Conservation (phyloP, 2,797 vertebrate species). For the Dermochelys coriacea region DNA sequence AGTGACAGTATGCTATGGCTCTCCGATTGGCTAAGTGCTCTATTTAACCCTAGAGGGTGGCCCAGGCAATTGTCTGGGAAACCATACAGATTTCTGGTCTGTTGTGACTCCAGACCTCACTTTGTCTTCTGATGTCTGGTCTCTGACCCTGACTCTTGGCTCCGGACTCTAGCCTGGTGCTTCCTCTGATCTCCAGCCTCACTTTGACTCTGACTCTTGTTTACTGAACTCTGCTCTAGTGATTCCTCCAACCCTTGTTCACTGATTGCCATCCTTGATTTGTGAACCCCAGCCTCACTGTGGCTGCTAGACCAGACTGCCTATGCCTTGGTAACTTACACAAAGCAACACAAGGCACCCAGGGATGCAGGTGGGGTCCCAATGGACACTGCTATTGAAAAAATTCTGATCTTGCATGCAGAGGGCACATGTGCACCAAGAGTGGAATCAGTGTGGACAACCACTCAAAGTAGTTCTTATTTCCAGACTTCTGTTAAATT, state of each 20-base stretch:
- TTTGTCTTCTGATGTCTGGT: not conserved
- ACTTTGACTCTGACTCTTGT: not conserved
- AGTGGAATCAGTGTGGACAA: not conserved
- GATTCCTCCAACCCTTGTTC: not conserved
- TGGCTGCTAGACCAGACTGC: not conserved
- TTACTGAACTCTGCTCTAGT: no score
- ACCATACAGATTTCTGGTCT: no score
- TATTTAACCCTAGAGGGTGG: no score
- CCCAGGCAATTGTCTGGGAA: no score
- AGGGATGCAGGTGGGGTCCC: not conserved
- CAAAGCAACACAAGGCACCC: not conserved
- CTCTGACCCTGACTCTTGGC: not conserved
- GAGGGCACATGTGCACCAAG: fast-evolving
- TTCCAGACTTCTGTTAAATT: not conserved
- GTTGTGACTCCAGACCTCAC: not conserved
- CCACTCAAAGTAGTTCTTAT: not conserved
- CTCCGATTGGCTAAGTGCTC: no score
- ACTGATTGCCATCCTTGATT: not conserved
- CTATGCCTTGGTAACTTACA: not conserved
- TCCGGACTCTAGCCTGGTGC: not conserved
- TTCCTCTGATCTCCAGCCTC: not conserved
- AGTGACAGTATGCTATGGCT: not conserved
- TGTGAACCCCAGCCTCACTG: not conserved
- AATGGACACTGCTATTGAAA: not conserved
- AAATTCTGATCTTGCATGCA: not conserved